phyloP scores from a whole-genome alignment of 1,140 invertebrate species.

The Drosophila subpulchrella region DNA sequence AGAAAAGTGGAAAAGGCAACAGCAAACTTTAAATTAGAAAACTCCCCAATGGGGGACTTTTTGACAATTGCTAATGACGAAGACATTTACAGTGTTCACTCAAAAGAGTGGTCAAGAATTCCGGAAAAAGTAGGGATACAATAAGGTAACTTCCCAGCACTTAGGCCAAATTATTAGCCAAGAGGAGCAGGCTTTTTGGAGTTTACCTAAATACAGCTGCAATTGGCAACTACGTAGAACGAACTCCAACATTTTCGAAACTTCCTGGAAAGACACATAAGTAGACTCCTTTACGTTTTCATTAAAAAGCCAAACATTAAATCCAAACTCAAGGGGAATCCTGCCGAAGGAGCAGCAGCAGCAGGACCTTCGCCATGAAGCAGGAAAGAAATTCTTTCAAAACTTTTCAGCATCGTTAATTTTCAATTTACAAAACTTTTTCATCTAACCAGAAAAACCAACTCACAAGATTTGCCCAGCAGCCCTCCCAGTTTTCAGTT shows the following conservation, averaged over 20 bases:
- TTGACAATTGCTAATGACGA: slow-evolving; percentile 17
- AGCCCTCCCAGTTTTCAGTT: slow-evolving; percentile 5
- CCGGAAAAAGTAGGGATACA: background rate
- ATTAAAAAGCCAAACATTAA: slow-evolving; percentile 64
- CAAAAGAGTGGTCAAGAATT: background rate
- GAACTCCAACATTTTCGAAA: slow-evolving; percentile 21
- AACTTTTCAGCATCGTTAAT: slow-evolving; percentile 79
- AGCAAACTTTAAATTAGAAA: slow-evolving; percentile 37
- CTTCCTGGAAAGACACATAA: slow-evolving; percentile 30
- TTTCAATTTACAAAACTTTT: slow-evolving; percentile 78
- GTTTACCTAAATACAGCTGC: slow-evolving; percentile 10
- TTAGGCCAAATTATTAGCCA: background rate
- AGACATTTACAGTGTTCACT: slow-evolving; percentile 1
- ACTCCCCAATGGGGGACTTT: slow-evolving; percentile 7
- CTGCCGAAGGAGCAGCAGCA: slow-evolving; percentile 26
- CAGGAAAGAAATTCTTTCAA: slow-evolving; percentile 63
- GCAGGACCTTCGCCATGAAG: background rate
- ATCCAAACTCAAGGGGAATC: slow-evolving; percentile 39
- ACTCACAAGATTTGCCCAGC: slow-evolving; percentile 42
- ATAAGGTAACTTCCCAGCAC: background rate
- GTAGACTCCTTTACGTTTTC: slow-evolving; percentile 44
- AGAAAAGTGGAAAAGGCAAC: background rate
- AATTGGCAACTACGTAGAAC: background rate
- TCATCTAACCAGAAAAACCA: slow-evolving; percentile 65
- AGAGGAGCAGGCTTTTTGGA: background rate